Evolutionary conservation across 2,113 vertebrate genomes (phyloP).

Genomic region (Notarius quadriscutis): DNA sequence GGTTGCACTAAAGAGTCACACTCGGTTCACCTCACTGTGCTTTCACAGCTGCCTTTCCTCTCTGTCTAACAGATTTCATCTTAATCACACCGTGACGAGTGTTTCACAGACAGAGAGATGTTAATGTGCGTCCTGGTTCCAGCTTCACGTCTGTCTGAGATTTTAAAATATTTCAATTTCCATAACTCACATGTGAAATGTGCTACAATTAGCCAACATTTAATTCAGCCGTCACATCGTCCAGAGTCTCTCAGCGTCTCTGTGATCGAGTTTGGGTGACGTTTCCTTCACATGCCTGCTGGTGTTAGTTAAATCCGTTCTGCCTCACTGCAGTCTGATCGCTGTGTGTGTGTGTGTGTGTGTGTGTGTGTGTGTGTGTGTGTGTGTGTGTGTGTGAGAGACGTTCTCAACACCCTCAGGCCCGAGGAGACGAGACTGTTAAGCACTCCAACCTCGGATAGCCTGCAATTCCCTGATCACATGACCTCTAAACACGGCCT

Average conservation of each 20-base stretch:
- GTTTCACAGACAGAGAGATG: background rate
- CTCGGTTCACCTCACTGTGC: background rate
- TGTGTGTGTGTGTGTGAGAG: background rate
- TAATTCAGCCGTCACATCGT: background rate
- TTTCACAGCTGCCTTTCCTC: background rate
- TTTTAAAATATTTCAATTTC: background rate
- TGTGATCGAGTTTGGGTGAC: background rate
- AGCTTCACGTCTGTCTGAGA: background rate
- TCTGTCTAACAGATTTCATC: background rate
- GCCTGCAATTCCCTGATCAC: conserved; percentile 39
- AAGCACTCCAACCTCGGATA: background rate
- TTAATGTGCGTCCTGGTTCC: background rate
- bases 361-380: background rate
- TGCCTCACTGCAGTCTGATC: background rate
- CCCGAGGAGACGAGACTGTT: conserved; percentile 5
- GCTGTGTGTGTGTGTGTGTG: background rate
- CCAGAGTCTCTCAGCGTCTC: background rate
- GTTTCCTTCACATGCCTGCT: background rate
- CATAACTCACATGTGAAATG: background rate
- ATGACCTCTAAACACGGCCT: conserved; percentile 38
- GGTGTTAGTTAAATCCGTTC: background rate
- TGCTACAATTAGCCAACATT: background rate
- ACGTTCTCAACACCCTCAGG: background rate
- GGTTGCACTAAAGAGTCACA: background rate
- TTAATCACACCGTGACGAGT: background rate